phyloP scores from a whole-genome alignment of 2,888 invertebrate genomes.

The Strigamia transsilvanica region DNA sequence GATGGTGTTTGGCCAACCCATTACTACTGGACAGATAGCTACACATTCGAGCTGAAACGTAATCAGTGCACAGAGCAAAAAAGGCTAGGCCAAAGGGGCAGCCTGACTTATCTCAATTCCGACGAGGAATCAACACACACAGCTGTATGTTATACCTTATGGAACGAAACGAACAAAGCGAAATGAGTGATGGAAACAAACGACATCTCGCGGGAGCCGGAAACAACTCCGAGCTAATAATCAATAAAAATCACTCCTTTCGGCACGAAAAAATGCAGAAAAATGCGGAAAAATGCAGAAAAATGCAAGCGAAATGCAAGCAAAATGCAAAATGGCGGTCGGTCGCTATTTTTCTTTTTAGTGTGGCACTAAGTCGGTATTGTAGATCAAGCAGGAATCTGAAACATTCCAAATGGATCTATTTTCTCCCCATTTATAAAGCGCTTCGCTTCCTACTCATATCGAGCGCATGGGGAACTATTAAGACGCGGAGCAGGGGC shows the following conservation, averaged over 20 bases:
- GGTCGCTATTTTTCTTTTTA: no score
- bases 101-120: constrained; percentile 48
- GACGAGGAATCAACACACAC: constrained; percentile 40
- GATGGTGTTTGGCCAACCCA: constrained; percentile 47
- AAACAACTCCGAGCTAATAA: neutral
- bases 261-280: neutral
- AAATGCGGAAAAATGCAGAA: neutral
- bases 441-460: constrained; percentile 17
- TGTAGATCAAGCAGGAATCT: constrained; percentile 1
- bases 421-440: constrained; percentile 49
- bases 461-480: constrained; percentile 49
- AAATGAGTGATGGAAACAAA: constrained; percentile 22
- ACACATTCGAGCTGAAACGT: constrained; percentile 43
- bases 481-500: constrained; percentile 23
- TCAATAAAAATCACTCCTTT: neutral
- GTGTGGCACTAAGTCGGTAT: no score
- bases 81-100: constrained; percentile 31
- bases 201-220: constrained; percentile 3
- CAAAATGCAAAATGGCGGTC: no score
- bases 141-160: constrained; percentile 19
- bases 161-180: neutral
- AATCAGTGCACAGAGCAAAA: constrained; percentile 41
- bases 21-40: constrained; percentile 49
- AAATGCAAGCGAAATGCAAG: no score
- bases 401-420: constrained; percentile 26